These are phyloP conservation scores for Patella caerulea DNA, from an alignment of 2,888 invertebrate genomes.

Conservation along the genomic window DNA sequence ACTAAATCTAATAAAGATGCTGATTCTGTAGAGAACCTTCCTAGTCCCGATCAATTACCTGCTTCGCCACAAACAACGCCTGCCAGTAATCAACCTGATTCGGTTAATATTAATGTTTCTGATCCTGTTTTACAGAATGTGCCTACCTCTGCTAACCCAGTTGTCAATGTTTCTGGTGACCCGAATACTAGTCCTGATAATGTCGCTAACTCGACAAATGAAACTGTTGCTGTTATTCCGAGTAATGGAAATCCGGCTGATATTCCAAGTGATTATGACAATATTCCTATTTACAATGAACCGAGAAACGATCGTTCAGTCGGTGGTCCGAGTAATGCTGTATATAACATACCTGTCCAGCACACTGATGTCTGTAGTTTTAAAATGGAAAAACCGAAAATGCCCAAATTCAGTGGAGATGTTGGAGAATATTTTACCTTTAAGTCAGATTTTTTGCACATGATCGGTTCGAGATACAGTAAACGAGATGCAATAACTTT, in stretches of 20 bases:
- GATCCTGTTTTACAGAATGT: neutral
- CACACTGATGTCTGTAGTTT: neutral
- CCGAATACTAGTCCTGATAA: neutral
- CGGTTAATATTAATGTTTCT: no score
- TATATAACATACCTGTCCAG: neutral
- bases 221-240: neutral
- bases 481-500: conserved; percentile 4
- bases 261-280: no score
- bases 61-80: no score
- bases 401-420: neutral
- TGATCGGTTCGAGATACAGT: neutral
- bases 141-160: neutral
- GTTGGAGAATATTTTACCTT: neutral
- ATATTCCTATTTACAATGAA: neutral
- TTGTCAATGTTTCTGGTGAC: neutral
- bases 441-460: neutral
- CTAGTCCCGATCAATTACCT: no score
- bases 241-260: neutral
- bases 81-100: no score
- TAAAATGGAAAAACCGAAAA: conserved; percentile 8
- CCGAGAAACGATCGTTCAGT: no score
- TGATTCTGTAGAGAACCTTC: no score
- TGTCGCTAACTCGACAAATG: neutral
- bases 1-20: no score
- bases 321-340: neutral